A percentile compares a stretch with the other conserved stretches of the same genome.
Evolutionary conservation across 2,797 vertebrate species (phyloP).

Genomic region (Chromis chromis): DNA sequence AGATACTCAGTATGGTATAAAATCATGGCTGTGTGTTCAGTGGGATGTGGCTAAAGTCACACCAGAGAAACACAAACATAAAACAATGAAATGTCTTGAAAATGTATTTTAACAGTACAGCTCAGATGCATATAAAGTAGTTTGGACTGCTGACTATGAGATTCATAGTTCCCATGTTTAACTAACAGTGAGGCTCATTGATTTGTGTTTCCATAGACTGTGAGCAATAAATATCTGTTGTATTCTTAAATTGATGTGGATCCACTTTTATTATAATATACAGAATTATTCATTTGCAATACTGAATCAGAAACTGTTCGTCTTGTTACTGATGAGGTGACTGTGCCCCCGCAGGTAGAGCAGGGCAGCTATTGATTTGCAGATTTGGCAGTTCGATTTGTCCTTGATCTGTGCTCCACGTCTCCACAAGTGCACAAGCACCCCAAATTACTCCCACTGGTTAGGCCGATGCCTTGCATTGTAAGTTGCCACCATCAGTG

Average conservation of each 20-base stretch:
- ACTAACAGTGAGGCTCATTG: no score
- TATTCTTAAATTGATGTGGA: slow-evolving; percentile 2
- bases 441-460: neutral
- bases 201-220: no score
- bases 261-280: neutral
- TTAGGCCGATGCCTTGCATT: neutral
- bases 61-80: neutral
- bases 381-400: neutral
- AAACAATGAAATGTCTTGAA: no score
- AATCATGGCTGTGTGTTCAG: neutral
- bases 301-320: neutral
- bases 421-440: neutral
- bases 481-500: neutral
- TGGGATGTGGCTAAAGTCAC: neutral
- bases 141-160: neutral
- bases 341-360: slow-evolving; percentile 2
- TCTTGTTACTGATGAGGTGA: neutral
- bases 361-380: neutral
- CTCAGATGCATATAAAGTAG: neutral
- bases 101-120: no score
- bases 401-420: neutral
- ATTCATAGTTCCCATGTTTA: no score
- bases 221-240: no score
- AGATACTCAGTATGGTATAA: neutral
- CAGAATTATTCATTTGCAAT: neutral